These are phyloP conservation scores for Galagoides demidoff DNA, from an alignment of 2,797 vertebrate genomes.

Conservation along the genomic window DNA sequence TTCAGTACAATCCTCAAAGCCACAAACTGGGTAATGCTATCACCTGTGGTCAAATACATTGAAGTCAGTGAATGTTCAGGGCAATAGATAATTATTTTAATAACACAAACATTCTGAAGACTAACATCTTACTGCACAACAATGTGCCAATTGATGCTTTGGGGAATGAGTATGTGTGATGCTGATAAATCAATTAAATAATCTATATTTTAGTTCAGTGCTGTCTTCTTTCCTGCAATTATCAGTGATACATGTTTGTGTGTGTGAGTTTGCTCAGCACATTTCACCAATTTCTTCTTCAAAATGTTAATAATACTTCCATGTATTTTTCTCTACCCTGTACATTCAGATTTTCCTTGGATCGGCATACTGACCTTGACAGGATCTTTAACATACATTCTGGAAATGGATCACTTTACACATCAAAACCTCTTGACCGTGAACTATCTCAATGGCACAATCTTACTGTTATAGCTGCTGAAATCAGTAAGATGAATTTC, in stretches of 20 bases:
- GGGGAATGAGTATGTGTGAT: neutral
- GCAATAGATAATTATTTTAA: neutral
- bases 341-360: constrained; percentile 93
- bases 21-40: neutral
- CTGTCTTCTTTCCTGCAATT: neutral
- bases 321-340: constrained; percentile 29
- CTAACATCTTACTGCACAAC: neutral
- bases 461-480: constrained; percentile 94
- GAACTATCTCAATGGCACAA: constrained; percentile 97
- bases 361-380: constrained; percentile 97
- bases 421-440: constrained; percentile 93
- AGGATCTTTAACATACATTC: constrained; percentile 95
- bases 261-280: neutral
- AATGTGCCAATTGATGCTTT: neutral
- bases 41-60: neutral
- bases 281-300: neutral
- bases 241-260: neutral
- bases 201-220: neutral
- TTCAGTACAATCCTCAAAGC: neutral
- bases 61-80: neutral
- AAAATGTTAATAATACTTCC: neutral
- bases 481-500: constrained; percentile 92
- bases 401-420: constrained; percentile 95
- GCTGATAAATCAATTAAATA: neutral
- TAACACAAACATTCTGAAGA: neutral